Base-by-base conservation (phyloP, 2,113 vertebrate species). In the Hemiscyllium ocellatum region DNA sequence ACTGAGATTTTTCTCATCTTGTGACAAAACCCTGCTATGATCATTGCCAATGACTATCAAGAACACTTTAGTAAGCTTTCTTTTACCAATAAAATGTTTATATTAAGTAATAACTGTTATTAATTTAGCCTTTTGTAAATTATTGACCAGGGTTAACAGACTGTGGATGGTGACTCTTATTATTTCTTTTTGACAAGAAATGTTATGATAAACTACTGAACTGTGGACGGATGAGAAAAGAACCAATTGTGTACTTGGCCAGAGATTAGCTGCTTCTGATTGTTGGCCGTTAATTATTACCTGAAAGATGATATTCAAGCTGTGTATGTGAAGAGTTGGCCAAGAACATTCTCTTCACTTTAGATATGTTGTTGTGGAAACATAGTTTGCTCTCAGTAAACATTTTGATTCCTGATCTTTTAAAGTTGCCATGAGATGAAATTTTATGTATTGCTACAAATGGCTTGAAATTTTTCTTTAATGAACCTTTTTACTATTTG, bases 151-250 rank as follows among this genome's bases (percentile, higher is more conserved):
- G 10, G 20, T 26, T 69, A 42, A 26, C 91, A 94, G 66, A 24
- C 24, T 26, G 22, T 26, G 20, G 68, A 70, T 95, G 24, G 26
- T 19, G 50, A 12, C 29, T 20, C 33, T 17, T 69, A 17, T 69
- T 37, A 69, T 70, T 65, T 91, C 33, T 65, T 29, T 66, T 10
- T 56, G 24, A 12, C 78, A 89, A 52, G 24, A 89, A 52, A 2
- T 89, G 50, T 87, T 87, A 89, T 29, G 86, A 89, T 89, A 56
- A 89, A 56, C 50, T 89, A 89, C 86, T 56, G 86, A 89, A 89
- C 50, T 56, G 61, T n/a, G 56, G 65, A 66, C 13, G 33, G 86
- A 7, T 20, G 68, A 94, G 17, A 2, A 22, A 42, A 66, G 89
- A 37, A 66, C 42, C 65, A 37, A 94, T 68, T 66, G 29, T 91